Evolutionary conservation across 2,113 vertebrate species (phyloP).

Genomic region (Coryphaenoides rupestris): DNA sequence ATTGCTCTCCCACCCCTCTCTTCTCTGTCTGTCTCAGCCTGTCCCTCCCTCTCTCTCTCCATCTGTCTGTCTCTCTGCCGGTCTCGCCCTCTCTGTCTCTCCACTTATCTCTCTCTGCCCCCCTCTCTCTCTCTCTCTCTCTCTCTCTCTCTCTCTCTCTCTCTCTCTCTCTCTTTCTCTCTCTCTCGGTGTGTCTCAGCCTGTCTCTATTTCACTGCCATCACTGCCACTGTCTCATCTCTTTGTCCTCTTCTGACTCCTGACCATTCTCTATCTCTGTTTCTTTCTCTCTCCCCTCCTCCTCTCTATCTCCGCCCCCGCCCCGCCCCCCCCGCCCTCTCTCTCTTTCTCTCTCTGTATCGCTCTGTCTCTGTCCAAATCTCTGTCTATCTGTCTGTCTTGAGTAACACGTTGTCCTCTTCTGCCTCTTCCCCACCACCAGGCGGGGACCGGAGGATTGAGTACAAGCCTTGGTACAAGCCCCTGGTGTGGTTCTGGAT

Average conservation of each 20-base stretch:
- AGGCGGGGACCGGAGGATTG: conserved; percentile 87
- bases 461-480: conserved; percentile 94
- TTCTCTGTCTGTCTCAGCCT: too few species aligned
- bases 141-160: too few species aligned
- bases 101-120: neutral
- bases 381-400: neutral
- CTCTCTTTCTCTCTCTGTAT: too few species aligned
- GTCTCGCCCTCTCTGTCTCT: too few species aligned
- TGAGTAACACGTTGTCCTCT: neutral
- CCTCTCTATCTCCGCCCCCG: too few species aligned
- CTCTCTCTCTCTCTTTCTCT: neutral
- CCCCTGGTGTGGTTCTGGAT: conserved; percentile 98
- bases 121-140: too few species aligned
- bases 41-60: neutral
- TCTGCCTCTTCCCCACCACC: conserved; percentile 34
- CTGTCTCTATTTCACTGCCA: too few species aligned
- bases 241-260: too few species aligned
- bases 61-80: neutral
- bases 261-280: neutral
- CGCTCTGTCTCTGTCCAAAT: too few species aligned
- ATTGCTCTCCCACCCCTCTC: too few species aligned
- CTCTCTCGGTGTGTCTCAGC: too few species aligned
- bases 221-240: too few species aligned
- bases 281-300: neutral
- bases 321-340: neutral